Evolutionary conservation across 2,113 vertebrate species (phyloP), one percentile per base, ranked within the genome.

Genomic region (Pluvianellus socialis): DNA sequence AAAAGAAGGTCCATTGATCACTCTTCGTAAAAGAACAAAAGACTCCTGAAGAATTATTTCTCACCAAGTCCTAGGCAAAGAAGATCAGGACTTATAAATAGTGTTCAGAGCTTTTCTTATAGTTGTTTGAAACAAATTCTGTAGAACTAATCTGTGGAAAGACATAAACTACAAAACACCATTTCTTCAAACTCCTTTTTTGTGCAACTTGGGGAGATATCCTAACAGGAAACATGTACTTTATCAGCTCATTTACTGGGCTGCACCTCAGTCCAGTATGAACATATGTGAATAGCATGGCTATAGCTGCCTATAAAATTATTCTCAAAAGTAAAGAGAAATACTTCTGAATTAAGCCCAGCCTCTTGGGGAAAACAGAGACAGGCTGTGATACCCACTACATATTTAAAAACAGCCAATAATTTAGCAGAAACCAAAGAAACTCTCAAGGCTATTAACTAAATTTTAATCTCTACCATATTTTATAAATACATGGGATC

Each of bases 361-460:
- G 61, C 3, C 14, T 77, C 73, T 56, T 47, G 59, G 33, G 21
- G 15, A 84, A 84, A 96, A 94, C 26, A 91, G 32, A 88, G 38
- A 59, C 40, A 91, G 77, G 49, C 24, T 0, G 1, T 49, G 61
- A 75, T 74, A 85, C 49, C 26, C 65, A 77, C 33, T 71, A 75
- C 80, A 35, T 75, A 68, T 92, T 81, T 94, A 26, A 82, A 96
- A 94, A 38, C 56, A 85, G 56, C 9, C 61, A 84, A 75, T 91
- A 96, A 92, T 74, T 94, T 96, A 89, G 47, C n/a, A 92, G 42
- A 79, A 96, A 84, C n/a, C 61, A 94, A 94, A 95, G 52, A 81
- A 94, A 89, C 56, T 95, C 83, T 94, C 76, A 95, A 94, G 94
- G 62, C 38, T 91, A 92, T 81, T 92, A 94, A 89, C 67, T 84